phyloP scores from a whole-genome alignment of 1,140 invertebrate genomes.

The Orussus abietinus region DNA sequence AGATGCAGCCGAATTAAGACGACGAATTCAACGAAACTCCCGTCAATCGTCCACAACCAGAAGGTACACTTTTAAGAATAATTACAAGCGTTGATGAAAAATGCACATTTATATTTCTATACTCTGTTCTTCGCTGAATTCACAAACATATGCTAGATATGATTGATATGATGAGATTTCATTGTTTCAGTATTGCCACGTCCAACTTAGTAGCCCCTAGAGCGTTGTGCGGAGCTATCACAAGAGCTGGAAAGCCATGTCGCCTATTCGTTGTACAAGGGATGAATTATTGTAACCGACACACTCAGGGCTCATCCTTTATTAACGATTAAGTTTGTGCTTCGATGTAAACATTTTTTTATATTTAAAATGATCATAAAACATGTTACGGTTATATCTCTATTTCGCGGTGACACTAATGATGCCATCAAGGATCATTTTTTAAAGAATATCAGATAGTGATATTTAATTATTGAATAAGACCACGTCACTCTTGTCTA shows the following conservation, averaged over 20 bases:
- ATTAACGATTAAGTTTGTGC: too few species aligned
- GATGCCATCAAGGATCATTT: too few species aligned
- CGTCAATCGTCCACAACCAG: constrained; percentile 8
- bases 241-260: constrained; percentile 32
- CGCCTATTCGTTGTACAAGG: constrained; percentile 21
- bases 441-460: too few species aligned
- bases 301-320: constrained; percentile 22
- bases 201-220: too few species aligned
- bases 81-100: too few species aligned
- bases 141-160: not conserved
- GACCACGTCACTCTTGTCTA: too few species aligned
- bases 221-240: constrained; percentile 24
- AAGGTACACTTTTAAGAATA: constrained; percentile 31
- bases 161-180: constrained; percentile 4
- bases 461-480: too few species aligned
- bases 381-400: too few species aligned
- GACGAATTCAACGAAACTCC: constrained; percentile 1
- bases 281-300: constrained; percentile 24
- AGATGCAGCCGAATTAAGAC: constrained; percentile 19
- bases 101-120: not conserved
- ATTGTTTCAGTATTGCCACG: constrained; percentile 22
- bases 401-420: too few species aligned
- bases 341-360: too few species aligned
- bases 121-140: too few species aligned
- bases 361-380: too few species aligned